These are phyloP conservation scores for Microcebus lehilahytsara DNA, from an alignment of 2,113 vertebrate species.

Conservation along the genomic window DNA sequence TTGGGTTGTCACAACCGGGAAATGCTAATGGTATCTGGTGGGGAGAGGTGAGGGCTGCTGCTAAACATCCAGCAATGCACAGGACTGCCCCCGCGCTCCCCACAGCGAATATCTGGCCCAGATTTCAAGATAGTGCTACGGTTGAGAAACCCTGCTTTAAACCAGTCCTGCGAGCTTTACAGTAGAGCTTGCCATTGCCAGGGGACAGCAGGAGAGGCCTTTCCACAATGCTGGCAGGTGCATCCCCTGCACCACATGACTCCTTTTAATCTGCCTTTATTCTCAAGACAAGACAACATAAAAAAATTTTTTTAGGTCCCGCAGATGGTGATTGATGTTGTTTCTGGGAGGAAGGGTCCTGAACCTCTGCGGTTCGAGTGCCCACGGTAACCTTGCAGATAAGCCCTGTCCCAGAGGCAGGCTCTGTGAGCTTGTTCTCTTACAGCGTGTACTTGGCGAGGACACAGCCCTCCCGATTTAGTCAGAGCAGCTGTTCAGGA, in stretches of 20 bases:
- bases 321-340: background rate
- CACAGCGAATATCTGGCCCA: background rate
- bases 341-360: background rate
- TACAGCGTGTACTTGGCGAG: slow-evolving; percentile 73
- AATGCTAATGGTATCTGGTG: background rate
- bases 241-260: background rate
- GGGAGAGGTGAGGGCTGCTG: background rate
- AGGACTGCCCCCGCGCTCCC: no score
- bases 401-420: slow-evolving; percentile 31
- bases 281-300: background rate
- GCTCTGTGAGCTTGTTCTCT: slow-evolving; percentile 60
- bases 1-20: background rate
- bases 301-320: no score
- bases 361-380: background rate
- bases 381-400: slow-evolving; percentile 31
- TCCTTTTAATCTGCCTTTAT: background rate
- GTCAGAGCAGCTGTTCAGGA: slow-evolving; percentile 76
- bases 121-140: background rate
- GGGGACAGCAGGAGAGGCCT: background rate
- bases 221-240: background rate
- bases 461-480: slow-evolving; percentile 63
- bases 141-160: background rate
- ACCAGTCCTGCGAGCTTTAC: background rate
- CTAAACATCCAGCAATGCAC: background rate
- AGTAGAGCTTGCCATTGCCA: background rate